Conservation (phyloP, 2,888 invertebrate species). For the Catocala nupta region DNA sequence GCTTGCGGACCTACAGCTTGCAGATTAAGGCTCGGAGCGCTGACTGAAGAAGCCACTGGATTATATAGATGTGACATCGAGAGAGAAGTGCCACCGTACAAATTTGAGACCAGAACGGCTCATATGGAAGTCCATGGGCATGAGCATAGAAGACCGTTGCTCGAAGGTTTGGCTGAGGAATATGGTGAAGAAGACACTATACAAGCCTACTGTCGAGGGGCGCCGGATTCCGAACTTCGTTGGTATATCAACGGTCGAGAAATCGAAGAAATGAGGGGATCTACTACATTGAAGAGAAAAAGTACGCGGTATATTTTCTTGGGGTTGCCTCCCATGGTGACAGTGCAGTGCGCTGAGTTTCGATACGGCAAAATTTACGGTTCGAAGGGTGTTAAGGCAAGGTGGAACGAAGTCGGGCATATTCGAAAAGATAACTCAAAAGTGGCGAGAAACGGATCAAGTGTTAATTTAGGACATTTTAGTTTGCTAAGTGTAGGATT, state of each 20-base stretch:
- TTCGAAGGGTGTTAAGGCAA: slow-evolving; percentile 69
- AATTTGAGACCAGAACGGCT: slow-evolving; percentile 69
- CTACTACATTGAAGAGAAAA: slow-evolving; percentile 60
- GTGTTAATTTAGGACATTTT: slow-evolving; percentile 29
- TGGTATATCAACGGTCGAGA: slow-evolving; percentile 81
- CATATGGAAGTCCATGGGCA: slow-evolving; percentile 75
- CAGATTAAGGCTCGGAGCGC: slow-evolving; percentile 67
- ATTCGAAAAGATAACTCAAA: slow-evolving; percentile 52
- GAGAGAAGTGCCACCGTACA: slow-evolving; percentile 73
- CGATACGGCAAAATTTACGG: slow-evolving; percentile 80
- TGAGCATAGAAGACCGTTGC: slow-evolving; percentile 67
- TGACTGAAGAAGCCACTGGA: slow-evolving; percentile 78
- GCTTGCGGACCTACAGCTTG: slow-evolving; percentile 76
- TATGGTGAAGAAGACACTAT: slow-evolving; percentile 75
- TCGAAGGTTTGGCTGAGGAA: slow-evolving; percentile 73
- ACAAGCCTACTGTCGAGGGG: slow-evolving; percentile 74
- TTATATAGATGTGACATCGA: slow-evolving; percentile 80
- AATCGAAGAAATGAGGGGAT: slow-evolving; percentile 65
- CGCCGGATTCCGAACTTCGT: slow-evolving; percentile 69
- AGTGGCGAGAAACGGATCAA: slow-evolving; percentile 55
- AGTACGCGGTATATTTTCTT: slow-evolving; percentile 69
- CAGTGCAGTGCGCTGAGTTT: slow-evolving; percentile 82
- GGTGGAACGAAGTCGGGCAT: slow-evolving; percentile 61
- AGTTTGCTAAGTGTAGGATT: slow-evolving; percentile 35
- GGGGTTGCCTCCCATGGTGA: slow-evolving; percentile 82